phyloP scores from a whole-genome alignment of 1,140 invertebrate genomes.

The Acromyrmex heyeri region DNA sequence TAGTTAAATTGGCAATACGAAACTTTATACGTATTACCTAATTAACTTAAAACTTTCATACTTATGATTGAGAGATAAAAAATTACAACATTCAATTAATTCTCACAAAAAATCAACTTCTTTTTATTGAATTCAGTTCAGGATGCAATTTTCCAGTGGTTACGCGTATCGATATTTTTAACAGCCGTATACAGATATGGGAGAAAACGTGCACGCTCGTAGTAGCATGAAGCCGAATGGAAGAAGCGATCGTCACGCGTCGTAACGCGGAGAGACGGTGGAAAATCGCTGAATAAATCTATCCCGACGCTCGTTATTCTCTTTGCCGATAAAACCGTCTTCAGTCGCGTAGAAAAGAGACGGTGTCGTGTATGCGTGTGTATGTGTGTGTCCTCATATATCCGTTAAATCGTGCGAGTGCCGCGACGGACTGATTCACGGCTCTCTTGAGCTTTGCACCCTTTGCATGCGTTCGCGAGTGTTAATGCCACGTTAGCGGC shows the following conservation, averaged over 20 bases:
- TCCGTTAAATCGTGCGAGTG: conserved; percentile 42
- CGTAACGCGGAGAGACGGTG: not conserved
- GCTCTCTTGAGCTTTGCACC: conserved; percentile 62
- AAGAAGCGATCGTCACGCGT: conserved; percentile 7
- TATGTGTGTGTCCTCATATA: not conserved
- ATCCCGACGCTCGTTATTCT: conserved; percentile 36
- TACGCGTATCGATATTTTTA: conserved; percentile 4
- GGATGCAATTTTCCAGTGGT: not conserved
- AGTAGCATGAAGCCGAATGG: not conserved
- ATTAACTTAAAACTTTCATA: not conserved
- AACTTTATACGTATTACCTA: not conserved
- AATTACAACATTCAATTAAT: not conserved
- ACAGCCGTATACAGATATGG: not conserved
- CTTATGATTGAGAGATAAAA: not conserved
- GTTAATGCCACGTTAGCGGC: conserved; percentile 73
- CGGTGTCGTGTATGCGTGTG: not conserved
- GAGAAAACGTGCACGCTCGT: not conserved
- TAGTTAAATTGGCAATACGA: not conserved
- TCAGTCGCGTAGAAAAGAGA: conserved; percentile 28
- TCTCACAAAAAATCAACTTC: not conserved
- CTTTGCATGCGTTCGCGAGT: conserved; percentile 54
- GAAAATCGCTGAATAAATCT: conserved; percentile 45
- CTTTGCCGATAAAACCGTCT: conserved; percentile 42
- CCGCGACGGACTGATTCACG: conserved; percentile 67
- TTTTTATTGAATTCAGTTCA: not conserved